Evolutionary conservation across 2,797 vertebrate genomes (phyloP).

Genomic region (Dermochelys coriacea): DNA sequence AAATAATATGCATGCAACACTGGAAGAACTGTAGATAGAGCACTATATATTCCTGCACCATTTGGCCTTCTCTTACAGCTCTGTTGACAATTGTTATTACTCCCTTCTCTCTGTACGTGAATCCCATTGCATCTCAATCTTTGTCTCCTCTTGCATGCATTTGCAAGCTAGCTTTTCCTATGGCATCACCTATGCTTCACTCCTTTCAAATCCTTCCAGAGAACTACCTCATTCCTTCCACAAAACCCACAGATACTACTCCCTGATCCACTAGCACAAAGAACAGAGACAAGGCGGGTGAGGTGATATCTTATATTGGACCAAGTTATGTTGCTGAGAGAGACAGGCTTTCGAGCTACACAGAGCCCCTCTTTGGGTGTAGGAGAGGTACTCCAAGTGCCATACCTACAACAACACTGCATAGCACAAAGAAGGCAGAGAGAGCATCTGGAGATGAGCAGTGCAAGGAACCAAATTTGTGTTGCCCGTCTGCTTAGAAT

Average conservation of each 20-base stretch:
- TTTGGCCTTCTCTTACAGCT: background rate
- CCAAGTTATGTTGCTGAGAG: background rate
- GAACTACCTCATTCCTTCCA: background rate
- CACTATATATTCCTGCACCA: background rate
- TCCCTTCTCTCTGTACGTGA: background rate
- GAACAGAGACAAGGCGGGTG: background rate
- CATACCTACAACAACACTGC: background rate
- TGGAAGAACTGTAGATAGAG: background rate
- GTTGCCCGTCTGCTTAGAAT: background rate
- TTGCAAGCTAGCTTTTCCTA: background rate
- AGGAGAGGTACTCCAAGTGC: too few relatives aligned
- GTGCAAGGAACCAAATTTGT: background rate
- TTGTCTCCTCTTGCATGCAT: background rate
- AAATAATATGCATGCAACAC: background rate
- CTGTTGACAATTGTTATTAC: background rate
- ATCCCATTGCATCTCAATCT: background rate
- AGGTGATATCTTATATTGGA: background rate
- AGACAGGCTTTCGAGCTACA: background rate
- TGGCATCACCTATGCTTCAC: background rate
- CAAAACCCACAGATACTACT: background rate
- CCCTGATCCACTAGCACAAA: background rate
- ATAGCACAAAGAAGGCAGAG: background rate
- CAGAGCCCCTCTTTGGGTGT: background rate
- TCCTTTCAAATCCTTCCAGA: background rate
- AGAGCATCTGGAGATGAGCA: background rate